Conservation (phyloP, 2,888 invertebrate species). For the Heliothis peltigera region DNA sequence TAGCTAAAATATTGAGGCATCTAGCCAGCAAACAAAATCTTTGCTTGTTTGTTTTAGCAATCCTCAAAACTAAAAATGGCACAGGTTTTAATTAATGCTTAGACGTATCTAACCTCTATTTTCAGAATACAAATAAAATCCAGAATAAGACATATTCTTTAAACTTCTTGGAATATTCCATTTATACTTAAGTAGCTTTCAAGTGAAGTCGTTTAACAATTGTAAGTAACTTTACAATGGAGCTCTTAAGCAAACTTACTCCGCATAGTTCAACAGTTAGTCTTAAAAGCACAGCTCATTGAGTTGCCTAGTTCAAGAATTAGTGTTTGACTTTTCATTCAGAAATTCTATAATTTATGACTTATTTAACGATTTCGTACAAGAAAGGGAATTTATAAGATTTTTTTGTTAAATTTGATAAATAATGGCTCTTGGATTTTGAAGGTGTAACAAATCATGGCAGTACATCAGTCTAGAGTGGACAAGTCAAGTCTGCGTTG, state of each 20-base stretch:
- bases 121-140: not conserved
- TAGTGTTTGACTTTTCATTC: slow-evolving; percentile 5
- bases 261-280: slow-evolving; percentile 17
- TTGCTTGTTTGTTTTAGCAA: too few species aligned
- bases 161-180: not conserved
- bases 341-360: not conserved
- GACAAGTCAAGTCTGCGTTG: too few species aligned
- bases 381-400: too few species aligned
- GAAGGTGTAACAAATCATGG: not conserved
- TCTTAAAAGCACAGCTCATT: slow-evolving; percentile 8
- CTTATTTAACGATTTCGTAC: too few species aligned
- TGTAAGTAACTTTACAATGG: slow-evolving; percentile 36
- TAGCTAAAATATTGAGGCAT: too few species aligned
- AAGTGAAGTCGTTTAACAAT: slow-evolving; percentile 12
- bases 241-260: slow-evolving; percentile 24
- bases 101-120: too few species aligned
- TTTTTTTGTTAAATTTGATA: not conserved
- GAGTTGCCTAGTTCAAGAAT: not conserved
- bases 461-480: too few species aligned
- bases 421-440: not conserved
- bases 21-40: too few species aligned
- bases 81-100: too few species aligned
- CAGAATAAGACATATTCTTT: not conserved
- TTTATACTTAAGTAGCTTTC: slow-evolving; percentile 7
- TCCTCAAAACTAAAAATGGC: too few species aligned